These are phyloP conservation scores for Vanacampus margaritifer DNA, from an alignment of 2,113 vertebrate genomes.

Conservation along the genomic window DNA sequence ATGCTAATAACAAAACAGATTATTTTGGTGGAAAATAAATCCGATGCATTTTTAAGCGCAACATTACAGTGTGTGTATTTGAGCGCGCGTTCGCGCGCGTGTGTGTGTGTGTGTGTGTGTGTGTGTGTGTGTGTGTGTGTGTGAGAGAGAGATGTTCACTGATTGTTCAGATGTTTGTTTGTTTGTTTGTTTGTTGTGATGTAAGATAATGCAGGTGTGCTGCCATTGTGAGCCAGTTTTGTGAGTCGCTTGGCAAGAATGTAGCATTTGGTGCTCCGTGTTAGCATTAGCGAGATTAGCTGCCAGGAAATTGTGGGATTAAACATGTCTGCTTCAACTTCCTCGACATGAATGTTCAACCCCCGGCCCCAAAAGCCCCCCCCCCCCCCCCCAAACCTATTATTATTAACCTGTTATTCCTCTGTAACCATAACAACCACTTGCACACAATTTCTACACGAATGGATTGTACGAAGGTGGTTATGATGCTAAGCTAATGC, in stretches of 20 bases:
- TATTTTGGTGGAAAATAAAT: neutral
- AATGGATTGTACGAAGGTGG: no score
- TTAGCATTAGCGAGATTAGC: conserved; percentile 77
- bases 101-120: neutral
- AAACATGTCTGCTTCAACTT: conserved; percentile 98
- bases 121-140: neutral
- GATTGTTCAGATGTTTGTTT: no score
- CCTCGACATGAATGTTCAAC: conserved; percentile 68
- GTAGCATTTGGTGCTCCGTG: neutral
- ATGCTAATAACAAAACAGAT: neutral
- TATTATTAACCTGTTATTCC: no score
- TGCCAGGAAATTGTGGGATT: conserved; percentile 99
- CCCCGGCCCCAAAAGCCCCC: neutral
- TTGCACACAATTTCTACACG: no score
- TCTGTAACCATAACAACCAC: no score
- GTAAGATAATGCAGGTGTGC: no score
- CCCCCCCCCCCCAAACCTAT: no score
- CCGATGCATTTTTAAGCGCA: neutral
- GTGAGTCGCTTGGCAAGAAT: no score
- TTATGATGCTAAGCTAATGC: neutral
- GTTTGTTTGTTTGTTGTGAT: neutral
- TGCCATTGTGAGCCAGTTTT: no score
- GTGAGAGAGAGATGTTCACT: no score
- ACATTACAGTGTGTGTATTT: neutral
- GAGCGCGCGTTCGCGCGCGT: neutral